These are phyloP conservation scores for Synodontis membranacea DNA, from an alignment of 2,113 vertebrate genomes.

Conservation along the genomic window DNA sequence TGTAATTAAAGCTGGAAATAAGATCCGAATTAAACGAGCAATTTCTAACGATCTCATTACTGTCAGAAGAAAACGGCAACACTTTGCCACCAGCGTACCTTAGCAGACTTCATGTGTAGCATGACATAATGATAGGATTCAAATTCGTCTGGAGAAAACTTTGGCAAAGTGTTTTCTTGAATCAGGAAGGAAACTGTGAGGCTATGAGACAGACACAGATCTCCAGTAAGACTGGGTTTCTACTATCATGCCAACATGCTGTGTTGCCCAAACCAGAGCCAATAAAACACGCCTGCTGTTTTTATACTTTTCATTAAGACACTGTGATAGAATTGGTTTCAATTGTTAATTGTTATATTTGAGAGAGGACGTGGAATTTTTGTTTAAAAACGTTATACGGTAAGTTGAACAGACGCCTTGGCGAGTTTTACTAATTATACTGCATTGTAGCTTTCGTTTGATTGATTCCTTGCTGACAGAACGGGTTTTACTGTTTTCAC, in stretches of 20 bases:
- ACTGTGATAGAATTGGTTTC: neutral
- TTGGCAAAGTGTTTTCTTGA: neutral
- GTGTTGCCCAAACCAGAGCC: neutral
- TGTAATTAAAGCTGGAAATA: neutral
- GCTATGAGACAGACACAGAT: neutral
- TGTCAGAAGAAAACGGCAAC: neutral
- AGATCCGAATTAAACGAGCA: neutral
- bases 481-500: too few relatives aligned
- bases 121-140: neutral
- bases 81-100: neutral
- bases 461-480: too few relatives aligned
- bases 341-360: too few relatives aligned
- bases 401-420: neutral
- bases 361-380: neutral
- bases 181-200: neutral
- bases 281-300: neutral
- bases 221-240: constrained; percentile 1
- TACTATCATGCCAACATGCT: neutral
- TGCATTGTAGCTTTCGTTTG: neutral
- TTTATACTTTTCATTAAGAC: neutral
- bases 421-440: neutral
- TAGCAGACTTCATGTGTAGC: neutral
- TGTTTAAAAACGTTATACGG: too few relatives aligned
- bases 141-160: neutral
- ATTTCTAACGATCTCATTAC: neutral